Evolutionary conservation across 2,797 vertebrate species (phyloP).

Genomic region (Pipistrellus kuhlii): DNA sequence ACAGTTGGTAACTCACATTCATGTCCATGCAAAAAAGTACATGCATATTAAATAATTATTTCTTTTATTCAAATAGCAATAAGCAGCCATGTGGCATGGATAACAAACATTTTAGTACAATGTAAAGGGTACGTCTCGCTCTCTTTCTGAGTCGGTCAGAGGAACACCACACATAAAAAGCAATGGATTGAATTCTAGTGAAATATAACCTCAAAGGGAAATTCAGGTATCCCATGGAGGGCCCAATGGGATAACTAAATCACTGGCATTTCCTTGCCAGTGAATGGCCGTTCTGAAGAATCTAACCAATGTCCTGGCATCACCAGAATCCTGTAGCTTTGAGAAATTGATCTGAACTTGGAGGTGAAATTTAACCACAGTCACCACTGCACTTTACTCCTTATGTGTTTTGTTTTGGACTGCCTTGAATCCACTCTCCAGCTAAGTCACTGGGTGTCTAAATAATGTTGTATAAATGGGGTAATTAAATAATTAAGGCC

Average conservation of each 20-base stretch:
- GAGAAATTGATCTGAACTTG: slow-evolving; percentile 42
- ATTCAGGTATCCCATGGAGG: not conserved
- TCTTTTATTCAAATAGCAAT: slow-evolving; percentile 27
- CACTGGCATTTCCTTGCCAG: not conserved
- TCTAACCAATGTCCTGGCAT: not conserved
- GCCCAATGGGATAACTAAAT: not conserved
- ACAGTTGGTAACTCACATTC: slow-evolving; percentile 21
- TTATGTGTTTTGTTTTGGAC: not conserved
- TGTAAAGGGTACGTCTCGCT: not conserved
- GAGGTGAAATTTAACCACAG: not conserved
- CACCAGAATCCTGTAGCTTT: slow-evolving; percentile 1
- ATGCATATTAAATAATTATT: slow-evolving; percentile 29
- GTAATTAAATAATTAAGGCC: slow-evolving; percentile 38
- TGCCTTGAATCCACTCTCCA: not conserved
- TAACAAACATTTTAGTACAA: not conserved
- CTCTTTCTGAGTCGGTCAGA: not conserved
- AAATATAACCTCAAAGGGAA: slow-evolving; percentile 37
- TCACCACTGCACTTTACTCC: not conserved
- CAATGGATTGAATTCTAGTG: not conserved
- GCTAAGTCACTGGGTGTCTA: not conserved
- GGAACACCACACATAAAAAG: slow-evolving; percentile 36
- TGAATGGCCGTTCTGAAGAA: not conserved
- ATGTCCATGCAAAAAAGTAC: not conserved
- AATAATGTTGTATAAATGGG: slow-evolving; percentile 21
- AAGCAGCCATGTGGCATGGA: not conserved